phyloP scores from a whole-genome alignment of 2,888 invertebrate species.

The Agelastica alni region DNA sequence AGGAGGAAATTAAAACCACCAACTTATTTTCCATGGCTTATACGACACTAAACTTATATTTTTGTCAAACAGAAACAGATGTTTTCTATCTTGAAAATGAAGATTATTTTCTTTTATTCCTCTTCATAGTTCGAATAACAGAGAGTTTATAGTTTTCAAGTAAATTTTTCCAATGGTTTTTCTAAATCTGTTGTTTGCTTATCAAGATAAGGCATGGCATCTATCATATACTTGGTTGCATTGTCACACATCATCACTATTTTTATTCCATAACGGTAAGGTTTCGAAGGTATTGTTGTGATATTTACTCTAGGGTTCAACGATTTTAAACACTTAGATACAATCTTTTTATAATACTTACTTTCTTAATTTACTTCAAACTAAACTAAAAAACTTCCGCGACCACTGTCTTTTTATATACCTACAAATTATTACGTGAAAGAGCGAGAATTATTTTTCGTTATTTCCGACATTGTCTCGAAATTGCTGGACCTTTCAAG shows the following conservation, averaged over 20 bases:
- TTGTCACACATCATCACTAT: constrained; percentile 4
- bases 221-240: not conserved
- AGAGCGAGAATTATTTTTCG: no score
- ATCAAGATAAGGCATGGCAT: constrained; percentile 2
- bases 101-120: not conserved
- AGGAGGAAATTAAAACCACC: not conserved
- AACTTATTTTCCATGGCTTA: not conserved
- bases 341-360: no score
- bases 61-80: not conserved
- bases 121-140: not conserved
- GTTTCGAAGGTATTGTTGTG: no score
- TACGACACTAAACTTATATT: not conserved
- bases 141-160: not conserved
- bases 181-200: not conserved
- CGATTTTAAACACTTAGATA: no score
- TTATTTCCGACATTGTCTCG: no score
- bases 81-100: not conserved
- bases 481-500: no score
- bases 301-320: no score
- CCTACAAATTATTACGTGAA: no score
- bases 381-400: no score
- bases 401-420: no score
- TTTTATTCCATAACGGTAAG: not conserved
- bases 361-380: no score
- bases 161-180: not conserved